Evolutionary conservation across 2,797 vertebrate species (phyloP).

Genomic region (Rhinogobio ventralis): DNA sequence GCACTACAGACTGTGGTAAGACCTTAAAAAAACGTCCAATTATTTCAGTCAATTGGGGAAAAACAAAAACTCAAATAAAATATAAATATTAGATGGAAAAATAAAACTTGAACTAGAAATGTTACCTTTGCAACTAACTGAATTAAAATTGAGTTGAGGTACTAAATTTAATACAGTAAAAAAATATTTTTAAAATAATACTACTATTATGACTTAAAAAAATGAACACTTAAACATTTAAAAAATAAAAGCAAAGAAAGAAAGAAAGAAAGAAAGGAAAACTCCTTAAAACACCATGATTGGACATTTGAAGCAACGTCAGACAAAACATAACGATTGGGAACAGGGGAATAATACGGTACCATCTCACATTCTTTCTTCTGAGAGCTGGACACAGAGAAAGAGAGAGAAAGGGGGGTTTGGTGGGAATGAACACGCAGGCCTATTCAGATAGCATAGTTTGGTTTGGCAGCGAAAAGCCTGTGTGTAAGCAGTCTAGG

Average conservation of each 20-base stretch:
- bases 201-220: not conserved
- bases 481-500: conserved; percentile 73
- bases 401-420: conserved; percentile 27
- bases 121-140: not conserved
- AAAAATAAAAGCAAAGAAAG: not conserved
- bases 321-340: conserved; percentile 17
- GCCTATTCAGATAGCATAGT: conserved; percentile 75
- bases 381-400: conserved; percentile 43
- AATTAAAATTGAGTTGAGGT: not conserved
- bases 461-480: conserved; percentile 79
- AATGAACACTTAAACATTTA: not conserved
- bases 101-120: no score
- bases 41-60: no score
- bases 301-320: not conserved
- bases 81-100: no score
- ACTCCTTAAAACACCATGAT: not conserved
- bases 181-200: not conserved
- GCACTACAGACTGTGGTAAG: conserved; percentile 68
- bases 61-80: no score
- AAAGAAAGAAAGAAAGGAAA: not conserved
- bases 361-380: conserved; percentile 45
- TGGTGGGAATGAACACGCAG: conserved; percentile 64
- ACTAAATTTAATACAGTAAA: not conserved
- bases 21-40: conserved; percentile 30
- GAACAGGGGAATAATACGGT: not conserved